Evolutionary conservation across 2,888 invertebrate species (phyloP).

Genomic region (Xiphydria camelus): DNA sequence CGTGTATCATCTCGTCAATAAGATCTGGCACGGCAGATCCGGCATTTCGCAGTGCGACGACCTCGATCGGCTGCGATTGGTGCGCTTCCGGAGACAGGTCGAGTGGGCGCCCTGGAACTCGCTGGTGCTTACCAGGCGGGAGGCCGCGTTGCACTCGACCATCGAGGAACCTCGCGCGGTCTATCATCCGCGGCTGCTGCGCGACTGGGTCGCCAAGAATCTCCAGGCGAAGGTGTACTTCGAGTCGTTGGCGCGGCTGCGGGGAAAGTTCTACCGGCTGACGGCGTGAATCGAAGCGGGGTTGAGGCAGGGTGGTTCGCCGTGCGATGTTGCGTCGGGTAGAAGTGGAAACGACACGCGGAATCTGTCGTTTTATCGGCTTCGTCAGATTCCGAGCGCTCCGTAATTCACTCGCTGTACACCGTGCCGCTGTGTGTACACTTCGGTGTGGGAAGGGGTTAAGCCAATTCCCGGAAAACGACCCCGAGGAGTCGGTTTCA

Average conservation of each 20-base stretch:
- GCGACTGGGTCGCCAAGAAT: slow-evolving; percentile 69
- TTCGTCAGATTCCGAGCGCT: too few species aligned
- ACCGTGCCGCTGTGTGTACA: too few species aligned
- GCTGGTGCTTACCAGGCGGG: slow-evolving; percentile 79
- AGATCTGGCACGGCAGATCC: slow-evolving; percentile 88
- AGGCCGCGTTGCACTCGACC: slow-evolving; percentile 76
- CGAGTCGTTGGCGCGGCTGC: slow-evolving; percentile 40
- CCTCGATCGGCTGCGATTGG: slow-evolving; percentile 72
- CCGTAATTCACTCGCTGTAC: too few species aligned
- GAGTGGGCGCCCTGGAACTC: slow-evolving; percentile 97
- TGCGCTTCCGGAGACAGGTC: slow-evolving; percentile 74
- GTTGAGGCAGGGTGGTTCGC: not conserved
- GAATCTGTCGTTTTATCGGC: too few species aligned
- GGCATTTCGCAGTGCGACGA: slow-evolving; percentile 80
- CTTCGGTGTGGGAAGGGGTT: too few species aligned
- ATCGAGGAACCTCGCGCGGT: slow-evolving; percentile 66
- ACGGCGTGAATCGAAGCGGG: not conserved
- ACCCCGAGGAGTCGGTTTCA: too few species aligned
- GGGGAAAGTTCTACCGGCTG: not conserved
- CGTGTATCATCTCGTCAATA: slow-evolving; percentile 79
- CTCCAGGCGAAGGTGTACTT: slow-evolving; percentile 71
- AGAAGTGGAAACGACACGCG: too few species aligned
- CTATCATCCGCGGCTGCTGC: slow-evolving; percentile 70
- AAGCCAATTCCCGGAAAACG: too few species aligned
- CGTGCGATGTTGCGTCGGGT: too few species aligned